Percentiles rank a stretch among this genome's conserved stretches.
Evolutionary conservation across 1,140 invertebrate genomes (phyloP).

Genomic region (Lordiphosa mommai): DNA sequence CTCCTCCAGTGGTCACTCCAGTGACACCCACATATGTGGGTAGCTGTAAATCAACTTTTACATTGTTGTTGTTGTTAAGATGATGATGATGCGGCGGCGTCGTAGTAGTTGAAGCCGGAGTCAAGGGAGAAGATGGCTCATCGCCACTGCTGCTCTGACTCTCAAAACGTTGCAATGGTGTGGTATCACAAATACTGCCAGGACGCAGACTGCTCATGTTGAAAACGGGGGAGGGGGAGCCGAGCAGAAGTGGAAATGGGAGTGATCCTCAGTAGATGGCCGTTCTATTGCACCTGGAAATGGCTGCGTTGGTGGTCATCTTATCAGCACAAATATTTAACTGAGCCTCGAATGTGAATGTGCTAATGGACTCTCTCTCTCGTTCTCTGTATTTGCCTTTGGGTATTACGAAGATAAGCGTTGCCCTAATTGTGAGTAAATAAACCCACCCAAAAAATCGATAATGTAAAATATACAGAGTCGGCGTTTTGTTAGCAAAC

Average conservation of each 20-base stretch:
- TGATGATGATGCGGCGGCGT: conserved; percentile 8
- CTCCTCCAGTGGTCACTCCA: background rate
- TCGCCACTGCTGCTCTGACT: conserved; percentile 66
- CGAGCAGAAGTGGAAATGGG: background rate
- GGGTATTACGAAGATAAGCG: conserved; percentile 42
- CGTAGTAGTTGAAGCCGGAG: conserved; percentile 32
- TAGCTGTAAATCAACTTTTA: conserved; percentile 65
- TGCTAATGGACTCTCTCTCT: conserved; percentile 53
- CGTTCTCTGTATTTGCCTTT: background rate
- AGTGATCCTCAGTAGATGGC: background rate
- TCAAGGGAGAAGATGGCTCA: conserved; percentile 65
- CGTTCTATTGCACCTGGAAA: conserved; percentile 53
- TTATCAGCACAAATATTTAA: conserved; percentile 60
- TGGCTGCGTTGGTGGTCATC: conserved; percentile 46
- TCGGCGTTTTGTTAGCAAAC: conserved; percentile 34
- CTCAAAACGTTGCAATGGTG: conserved; percentile 67
- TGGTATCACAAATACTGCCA: conserved; percentile 58
- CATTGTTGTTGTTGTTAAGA: conserved; percentile 56
- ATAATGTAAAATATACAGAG: conserved; percentile 55
- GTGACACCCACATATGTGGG: conserved; percentile 35
- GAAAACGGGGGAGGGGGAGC: background rate
- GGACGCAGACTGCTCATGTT: conserved; percentile 65
- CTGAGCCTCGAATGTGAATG: conserved; percentile 30
- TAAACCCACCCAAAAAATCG: conserved; percentile 29
- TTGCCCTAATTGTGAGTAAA: conserved; percentile 23